phyloP scores from a whole-genome alignment of 1,140 invertebrate genomes.

The Drosophila funebris region DNA sequence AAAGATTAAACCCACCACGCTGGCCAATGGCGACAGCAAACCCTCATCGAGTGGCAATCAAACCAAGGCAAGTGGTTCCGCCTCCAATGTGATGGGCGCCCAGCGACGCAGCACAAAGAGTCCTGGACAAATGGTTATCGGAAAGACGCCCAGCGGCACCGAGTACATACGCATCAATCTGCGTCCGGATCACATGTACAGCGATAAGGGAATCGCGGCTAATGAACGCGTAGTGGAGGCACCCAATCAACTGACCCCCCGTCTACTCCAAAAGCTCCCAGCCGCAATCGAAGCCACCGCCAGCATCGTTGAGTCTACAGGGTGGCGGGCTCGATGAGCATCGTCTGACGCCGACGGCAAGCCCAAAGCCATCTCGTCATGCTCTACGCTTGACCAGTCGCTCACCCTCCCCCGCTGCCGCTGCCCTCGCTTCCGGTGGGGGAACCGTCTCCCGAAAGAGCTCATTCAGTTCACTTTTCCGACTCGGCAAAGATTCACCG shows the following conservation, averaged over 20 bases:
- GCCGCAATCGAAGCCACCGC: conserved; percentile 81
- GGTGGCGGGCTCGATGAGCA: conserved; percentile 69
- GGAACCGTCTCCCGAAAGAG: conserved; percentile 89
- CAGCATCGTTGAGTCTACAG: conserved; percentile 84
- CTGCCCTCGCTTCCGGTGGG: conserved; percentile 59
- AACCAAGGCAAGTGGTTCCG: not conserved
- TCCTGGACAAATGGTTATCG: conserved; percentile 78
- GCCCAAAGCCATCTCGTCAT: conserved; percentile 83
- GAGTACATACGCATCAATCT: conserved; percentile 87
- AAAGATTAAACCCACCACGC: conserved; percentile 33
- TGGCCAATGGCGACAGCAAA: conserved; percentile 63
- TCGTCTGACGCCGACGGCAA: conserved; percentile 81
- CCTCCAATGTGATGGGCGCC: conserved; percentile 39
- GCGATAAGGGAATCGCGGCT: conserved; percentile 84
- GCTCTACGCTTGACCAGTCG: conserved; percentile 77
- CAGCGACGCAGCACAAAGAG: conserved; percentile 73
- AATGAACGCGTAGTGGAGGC: conserved; percentile 81
- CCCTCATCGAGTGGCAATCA: conserved; percentile 38
- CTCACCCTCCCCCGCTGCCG: conserved; percentile 84
- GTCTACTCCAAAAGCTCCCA: conserved; percentile 68
- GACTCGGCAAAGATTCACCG: conserved; percentile 82
- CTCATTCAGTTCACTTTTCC: conserved; percentile 91
- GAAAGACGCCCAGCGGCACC: conserved; percentile 83
- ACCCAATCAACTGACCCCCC: conserved; percentile 68
- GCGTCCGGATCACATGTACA: conserved; percentile 87